Evolutionary conservation across 2,888 invertebrate genomes (phyloP), one percentile per base, ranked within the genome.

Genomic region (Lepidonotus clava): DNA sequence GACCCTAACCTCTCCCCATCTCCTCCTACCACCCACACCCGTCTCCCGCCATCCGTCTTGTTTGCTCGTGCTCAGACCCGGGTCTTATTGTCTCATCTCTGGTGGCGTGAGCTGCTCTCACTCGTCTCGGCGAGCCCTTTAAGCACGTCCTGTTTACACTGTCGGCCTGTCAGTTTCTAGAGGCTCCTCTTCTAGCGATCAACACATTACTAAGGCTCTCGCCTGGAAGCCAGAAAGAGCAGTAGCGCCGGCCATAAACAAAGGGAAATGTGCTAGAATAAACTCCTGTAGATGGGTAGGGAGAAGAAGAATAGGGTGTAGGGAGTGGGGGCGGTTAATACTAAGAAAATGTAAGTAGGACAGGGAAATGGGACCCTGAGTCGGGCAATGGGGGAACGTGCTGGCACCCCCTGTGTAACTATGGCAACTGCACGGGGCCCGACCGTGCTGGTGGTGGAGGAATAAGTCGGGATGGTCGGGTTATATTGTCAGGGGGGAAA

Each of bases 281-380:
- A n/a, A n/a, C n/a, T n/a, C n/a, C n/a, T n/a, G n/a, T n/a, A n/a
- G n/a, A n/a, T n/a, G n/a, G n/a, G n/a, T n/a, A n/a, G n/a, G n/a
- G 51, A 51, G 51, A 51, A 51, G 51, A 21, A 51, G 51, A 21
- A 21, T 51, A 51, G 51, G 51, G 51, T 11, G 51, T 14, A n/a
- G 71, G 71, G 71, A 8, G 5, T 36, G 1, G 6, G 11, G 28
- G 71, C 1, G 34, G 71, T 14, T 71, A 71, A 71, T 38, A n/a
- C n/a, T n/a, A 71, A 71, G 71, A 71, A 71, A 71, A 38, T 71
- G 36, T 34, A 71, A 71, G 71, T 71, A 71, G 71, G 71, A 11
- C 71, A 71, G 11, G 71, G 71, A 36, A 71, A 71, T 34, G 1
- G 71, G 36, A n/a, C 18, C 71, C 71, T 1, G 71, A 8, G 36